Evolutionary conservation across 2,113 vertebrate species (phyloP).

Genomic region (Mesoclemmys tuberculata): DNA sequence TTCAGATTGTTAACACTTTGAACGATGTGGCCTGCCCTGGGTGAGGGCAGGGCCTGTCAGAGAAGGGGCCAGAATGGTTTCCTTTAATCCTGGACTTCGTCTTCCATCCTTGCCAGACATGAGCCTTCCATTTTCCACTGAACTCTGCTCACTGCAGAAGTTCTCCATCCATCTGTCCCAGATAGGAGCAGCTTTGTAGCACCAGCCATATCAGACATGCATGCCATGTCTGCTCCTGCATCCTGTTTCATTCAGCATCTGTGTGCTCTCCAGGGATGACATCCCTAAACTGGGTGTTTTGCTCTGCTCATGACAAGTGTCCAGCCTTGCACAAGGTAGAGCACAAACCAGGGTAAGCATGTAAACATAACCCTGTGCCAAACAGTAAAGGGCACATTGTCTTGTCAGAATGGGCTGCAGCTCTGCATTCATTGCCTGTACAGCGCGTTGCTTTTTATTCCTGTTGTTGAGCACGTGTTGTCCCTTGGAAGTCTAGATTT

Average conservation of each 20-base stretch:
- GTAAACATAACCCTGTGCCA: neutral
- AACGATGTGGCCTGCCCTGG: neutral
- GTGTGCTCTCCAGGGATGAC: constrained; percentile 24
- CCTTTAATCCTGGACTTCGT: neutral
- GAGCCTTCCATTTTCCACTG: neutral
- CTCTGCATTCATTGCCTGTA: neutral
- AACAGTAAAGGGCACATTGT: neutral
- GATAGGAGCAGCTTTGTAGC: neutral
- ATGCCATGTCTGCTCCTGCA: neutral
- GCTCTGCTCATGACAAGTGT: neutral
- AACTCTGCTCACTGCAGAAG: neutral
- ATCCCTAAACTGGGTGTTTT: neutral
- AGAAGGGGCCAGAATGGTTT: neutral
- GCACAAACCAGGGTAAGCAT: neutral
- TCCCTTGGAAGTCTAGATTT: neutral
- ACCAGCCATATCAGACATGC: neutral
- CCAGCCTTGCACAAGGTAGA: neutral
- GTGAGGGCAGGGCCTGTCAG: neutral
- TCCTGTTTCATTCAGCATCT: neutral
- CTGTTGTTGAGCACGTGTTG: rapidly evolving
- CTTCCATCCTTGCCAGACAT: neutral
- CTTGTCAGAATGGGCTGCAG: neutral
- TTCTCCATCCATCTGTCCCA: neutral
- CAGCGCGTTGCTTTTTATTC: neutral
- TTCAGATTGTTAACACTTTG: neutral